These are phyloP conservation scores for Dromococcyx pavoninus DNA, from an alignment of 2,797 vertebrate genomes.

Conservation along the genomic window DNA sequence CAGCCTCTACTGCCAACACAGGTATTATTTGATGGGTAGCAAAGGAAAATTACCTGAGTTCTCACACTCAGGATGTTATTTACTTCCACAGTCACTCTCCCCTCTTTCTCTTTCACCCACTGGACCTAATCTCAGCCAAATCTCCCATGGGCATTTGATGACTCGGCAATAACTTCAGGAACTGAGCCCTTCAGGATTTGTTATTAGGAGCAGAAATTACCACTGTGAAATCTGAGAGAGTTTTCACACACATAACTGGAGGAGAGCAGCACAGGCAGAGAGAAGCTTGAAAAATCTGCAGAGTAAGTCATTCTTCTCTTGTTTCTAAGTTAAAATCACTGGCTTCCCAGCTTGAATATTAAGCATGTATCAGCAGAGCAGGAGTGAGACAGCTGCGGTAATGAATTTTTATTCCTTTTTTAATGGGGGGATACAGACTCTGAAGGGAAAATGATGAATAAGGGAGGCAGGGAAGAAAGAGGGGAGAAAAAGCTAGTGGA, in stretches of 20 bases:
- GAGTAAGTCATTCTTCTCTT: not conserved
- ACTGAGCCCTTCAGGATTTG: not conserved
- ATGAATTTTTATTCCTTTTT: constrained; percentile 27
- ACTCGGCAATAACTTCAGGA: not conserved
- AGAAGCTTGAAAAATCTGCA: not conserved
- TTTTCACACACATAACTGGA: not conserved
- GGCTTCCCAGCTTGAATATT: constrained; percentile 3
- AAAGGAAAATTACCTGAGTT: not conserved
- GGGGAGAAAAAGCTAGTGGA: not conserved
- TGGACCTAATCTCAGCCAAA: not conserved
- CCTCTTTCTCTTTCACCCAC: not conserved
- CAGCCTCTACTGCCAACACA: not conserved
- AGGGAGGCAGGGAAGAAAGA: not conserved
- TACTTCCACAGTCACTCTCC: not conserved
- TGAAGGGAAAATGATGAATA: not conserved
- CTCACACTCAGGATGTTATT: not conserved
- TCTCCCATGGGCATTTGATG: not conserved
- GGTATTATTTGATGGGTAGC: not conserved
- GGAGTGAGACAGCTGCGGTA: not conserved
- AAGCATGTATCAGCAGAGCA: not conserved
- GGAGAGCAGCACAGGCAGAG: not conserved
- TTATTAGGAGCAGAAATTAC: not conserved
- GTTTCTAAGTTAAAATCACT: not conserved
- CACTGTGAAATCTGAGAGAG: not conserved
- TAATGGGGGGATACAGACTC: not conserved